Conservation (phyloP, 2,113 vertebrate genomes). For the Deroptyus accipitrinus region DNA sequence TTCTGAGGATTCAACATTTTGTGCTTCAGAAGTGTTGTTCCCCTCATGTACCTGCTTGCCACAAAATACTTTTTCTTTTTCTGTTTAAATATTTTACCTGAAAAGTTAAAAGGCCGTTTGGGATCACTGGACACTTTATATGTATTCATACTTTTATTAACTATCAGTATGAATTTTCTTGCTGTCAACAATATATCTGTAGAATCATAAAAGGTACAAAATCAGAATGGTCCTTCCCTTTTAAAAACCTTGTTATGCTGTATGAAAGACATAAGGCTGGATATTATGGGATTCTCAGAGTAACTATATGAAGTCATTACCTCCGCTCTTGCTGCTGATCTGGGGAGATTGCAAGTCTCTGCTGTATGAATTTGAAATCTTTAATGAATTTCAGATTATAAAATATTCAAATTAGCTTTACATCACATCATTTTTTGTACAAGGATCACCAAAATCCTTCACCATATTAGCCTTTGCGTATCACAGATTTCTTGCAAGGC, state of each 20-base stretch:
- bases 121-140: background rate
- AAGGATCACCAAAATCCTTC: background rate
- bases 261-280: background rate
- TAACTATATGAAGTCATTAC: background rate
- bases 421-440: background rate
- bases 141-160: background rate
- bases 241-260: background rate
- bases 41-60: fast-evolving
- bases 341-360: background rate
- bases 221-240: background rate
- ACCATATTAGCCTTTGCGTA: background rate
- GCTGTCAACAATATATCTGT: background rate
- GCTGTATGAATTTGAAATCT: background rate
- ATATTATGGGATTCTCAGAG: background rate
- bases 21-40: fast-evolving
- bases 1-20: background rate
- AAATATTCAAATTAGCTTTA: background rate
- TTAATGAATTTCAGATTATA: background rate
- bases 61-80: background rate
- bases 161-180: background rate
- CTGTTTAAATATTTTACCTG: background rate
- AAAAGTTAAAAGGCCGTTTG: background rate
- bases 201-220: background rate
- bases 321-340: background rate
- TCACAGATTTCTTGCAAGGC: background rate